phyloP scores from a whole-genome alignment of 2,113 vertebrate species.

The Myocastor coypus region DNA sequence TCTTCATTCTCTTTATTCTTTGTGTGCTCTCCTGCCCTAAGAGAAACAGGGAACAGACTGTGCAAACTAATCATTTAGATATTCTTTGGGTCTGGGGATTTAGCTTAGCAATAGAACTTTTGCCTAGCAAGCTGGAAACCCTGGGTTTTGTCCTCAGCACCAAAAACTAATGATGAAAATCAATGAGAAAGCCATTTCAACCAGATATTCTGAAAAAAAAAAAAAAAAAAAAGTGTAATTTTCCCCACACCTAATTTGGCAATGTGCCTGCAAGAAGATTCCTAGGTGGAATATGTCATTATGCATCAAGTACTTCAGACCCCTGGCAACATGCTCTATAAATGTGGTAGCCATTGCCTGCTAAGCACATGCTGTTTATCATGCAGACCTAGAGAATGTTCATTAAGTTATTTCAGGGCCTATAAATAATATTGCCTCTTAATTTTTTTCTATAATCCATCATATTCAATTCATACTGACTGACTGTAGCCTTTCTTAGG shows the following conservation, averaged over 20 bases:
- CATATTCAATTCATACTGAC: neutral
- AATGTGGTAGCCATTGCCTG: neutral
- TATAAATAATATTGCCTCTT: conserved; percentile 1
- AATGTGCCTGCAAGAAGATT: conserved; percentile 48
- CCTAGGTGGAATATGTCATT: conserved; percentile 47
- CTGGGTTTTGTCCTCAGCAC: too few species aligned
- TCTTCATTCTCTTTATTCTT: neutral
- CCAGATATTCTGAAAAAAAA: conserved; percentile 41
- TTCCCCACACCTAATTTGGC: neutral
- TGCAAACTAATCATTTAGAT: neutral
- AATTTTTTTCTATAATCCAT: conserved; percentile 17
- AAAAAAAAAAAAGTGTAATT: neutral
- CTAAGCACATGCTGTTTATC: conserved; percentile 29
- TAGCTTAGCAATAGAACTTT: too few species aligned
- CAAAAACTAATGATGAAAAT: too few species aligned
- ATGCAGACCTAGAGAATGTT: conserved; percentile 1
- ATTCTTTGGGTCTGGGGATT: neutral
- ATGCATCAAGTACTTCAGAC: neutral
- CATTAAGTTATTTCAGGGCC: conserved; percentile 6
- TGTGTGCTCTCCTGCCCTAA: neutral
- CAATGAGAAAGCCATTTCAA: too few species aligned
- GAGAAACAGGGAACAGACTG: neutral
- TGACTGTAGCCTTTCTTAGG: neutral
- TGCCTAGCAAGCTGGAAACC: too few species aligned
- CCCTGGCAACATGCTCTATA: neutral